A percentile compares a stretch with the other conserved stretches of the same genome.
phyloP scores from a whole-genome alignment of 2,113 vertebrate species.

The Aspiorhynchus laticeps region DNA sequence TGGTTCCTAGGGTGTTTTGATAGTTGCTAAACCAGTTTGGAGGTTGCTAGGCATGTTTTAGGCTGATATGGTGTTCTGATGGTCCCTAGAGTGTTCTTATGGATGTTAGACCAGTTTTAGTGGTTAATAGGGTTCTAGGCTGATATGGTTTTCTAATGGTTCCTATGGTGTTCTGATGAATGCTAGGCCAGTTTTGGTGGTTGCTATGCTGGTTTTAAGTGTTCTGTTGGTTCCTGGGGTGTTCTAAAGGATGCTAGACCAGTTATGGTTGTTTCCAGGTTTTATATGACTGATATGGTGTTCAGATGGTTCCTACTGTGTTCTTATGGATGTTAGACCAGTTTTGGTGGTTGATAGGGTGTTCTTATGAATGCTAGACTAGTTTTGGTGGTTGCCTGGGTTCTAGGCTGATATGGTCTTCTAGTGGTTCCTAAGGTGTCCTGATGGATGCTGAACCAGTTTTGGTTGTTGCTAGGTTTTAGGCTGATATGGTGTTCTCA shows the following conservation, averaged over 20 bases:
- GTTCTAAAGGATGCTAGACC: not conserved
- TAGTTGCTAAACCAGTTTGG: not conserved
- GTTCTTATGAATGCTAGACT: not conserved
- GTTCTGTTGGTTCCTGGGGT: not conserved
- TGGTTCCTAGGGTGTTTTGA: not conserved
- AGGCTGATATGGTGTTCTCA: no score
- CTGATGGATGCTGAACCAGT: not conserved
- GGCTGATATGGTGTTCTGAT: not conserved
- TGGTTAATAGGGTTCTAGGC: not conserved
- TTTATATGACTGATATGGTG: not conserved
- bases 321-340: not conserved
- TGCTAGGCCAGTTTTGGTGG: not conserved
- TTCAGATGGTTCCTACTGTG: not conserved
- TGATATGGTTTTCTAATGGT: not conserved
- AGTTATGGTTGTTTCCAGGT: not conserved
- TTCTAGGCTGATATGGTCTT: not conserved
- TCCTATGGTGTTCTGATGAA: not conserved
- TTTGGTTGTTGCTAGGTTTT: not conserved
- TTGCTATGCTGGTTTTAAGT: not conserved
- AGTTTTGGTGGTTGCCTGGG: not conserved
- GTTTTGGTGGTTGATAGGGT: not conserved
- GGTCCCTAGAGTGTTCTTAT: not conserved
- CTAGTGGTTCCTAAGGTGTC: not conserved
- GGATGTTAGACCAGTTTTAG: not conserved
- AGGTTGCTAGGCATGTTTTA: not conserved